These are phyloP conservation scores for Myoxocephalus aenaeus DNA, from an alignment of 2,797 vertebrate species.

Conservation along the genomic window DNA sequence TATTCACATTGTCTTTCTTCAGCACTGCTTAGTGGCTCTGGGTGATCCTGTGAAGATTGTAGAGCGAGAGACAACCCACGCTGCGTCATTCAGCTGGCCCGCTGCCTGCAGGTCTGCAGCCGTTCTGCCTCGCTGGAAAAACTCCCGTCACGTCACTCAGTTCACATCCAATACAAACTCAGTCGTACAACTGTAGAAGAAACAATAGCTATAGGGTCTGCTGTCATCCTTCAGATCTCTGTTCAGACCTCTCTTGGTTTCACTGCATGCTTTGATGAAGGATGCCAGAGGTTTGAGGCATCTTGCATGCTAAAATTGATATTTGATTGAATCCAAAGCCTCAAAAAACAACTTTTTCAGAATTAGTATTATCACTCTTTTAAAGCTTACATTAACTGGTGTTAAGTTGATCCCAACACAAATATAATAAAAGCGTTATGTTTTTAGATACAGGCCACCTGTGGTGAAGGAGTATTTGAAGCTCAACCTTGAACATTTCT, in stretches of 20 bases:
- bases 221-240: neutral
- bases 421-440: neutral
- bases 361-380: neutral
- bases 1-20: slow-evolving; percentile 16
- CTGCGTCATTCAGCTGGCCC: slow-evolving; percentile 43
- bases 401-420: slow-evolving; percentile 2
- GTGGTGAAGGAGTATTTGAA: slow-evolving; percentile 35
- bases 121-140: slow-evolving; percentile 23
- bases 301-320: neutral
- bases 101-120: slow-evolving; percentile 41
- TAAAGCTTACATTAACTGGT: neutral
- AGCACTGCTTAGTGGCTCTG: slow-evolving; percentile 59
- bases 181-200: neutral
- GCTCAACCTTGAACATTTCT: slow-evolving; percentile 41
- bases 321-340: neutral
- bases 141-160: neutral
- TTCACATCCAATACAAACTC: slow-evolving; percentile 18
- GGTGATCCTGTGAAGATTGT: slow-evolving; percentile 59
- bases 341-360: neutral
- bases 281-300: neutral
- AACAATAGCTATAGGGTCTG: neutral
- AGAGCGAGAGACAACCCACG: slow-evolving; percentile 57
- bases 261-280: neutral
- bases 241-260: neutral
- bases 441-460: slow-evolving; percentile 36